These are phyloP conservation scores for Heliconius charithonia DNA, from an alignment of 2,888 invertebrate species.

Conservation along the genomic window DNA sequence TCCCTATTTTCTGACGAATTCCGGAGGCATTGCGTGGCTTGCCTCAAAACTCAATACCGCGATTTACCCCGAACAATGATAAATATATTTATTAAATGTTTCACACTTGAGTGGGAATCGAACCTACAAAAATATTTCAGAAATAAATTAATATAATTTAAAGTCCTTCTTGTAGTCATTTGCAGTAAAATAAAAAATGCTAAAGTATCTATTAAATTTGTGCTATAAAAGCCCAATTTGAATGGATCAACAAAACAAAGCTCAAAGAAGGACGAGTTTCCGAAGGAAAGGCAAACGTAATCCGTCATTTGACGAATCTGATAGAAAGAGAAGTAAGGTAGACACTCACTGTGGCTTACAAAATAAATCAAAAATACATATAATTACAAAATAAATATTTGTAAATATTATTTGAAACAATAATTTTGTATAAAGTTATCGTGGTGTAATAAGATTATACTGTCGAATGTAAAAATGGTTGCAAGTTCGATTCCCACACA, in stretches of 20 bases:
- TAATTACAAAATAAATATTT: background rate
- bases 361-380: background rate
- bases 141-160: background rate
- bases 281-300: conserved; percentile 23
- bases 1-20: too few relatives aligned
- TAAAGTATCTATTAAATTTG: conserved; percentile 11
- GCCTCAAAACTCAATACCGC: too few relatives aligned
- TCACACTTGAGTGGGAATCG: too few relatives aligned
- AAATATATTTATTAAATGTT: too few relatives aligned
- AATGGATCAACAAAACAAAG: conserved; percentile 30
- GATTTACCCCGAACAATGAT: background rate
- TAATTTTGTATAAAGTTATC: too few relatives aligned
- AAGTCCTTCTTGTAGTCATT: background rate
- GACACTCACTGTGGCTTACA: background rate
- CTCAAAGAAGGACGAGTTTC: conserved; percentile 12
- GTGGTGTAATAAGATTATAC: background rate
- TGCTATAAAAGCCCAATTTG: conserved; percentile 13
- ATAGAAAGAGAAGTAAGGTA: background rate
- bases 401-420: too few relatives aligned
- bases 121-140: background rate
- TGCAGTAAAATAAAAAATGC: background rate
- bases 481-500: background rate
- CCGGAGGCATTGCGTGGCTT: too few relatives aligned
- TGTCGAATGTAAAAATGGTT: background rate
- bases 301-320: conserved; percentile 21